Base-by-base conservation (phyloP, 1,140 invertebrate genomes). In the Dendroctonus valens region DNA sequence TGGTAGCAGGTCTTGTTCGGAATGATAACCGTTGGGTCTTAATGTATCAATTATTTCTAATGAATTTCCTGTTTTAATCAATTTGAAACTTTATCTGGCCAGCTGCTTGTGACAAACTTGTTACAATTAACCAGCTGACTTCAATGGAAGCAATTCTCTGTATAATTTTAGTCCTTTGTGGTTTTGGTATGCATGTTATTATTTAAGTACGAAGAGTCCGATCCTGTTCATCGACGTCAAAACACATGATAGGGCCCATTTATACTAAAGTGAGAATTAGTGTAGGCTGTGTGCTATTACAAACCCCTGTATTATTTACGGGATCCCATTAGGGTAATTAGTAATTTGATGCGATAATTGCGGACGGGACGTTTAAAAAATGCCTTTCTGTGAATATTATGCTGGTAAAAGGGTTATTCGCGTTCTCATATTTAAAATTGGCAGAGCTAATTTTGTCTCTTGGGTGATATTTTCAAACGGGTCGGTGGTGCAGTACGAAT, bases 311-410 rank as follows among this genome's bases (percentile, higher is more conserved):
- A 69, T 69, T 69, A 69, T 69, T 69, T 69, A 69, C 67, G 48
- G 51, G 37, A 69, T 64, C 62, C 67, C 67, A 69, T 69, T 69
- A 69, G 54, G 59, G 60, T 69, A 69, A 69, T 69, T 69, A 69
- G 67, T 69, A 69, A 69, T 51, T 65, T 42, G 57, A 65, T 65
- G 51, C 58, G 49, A 68, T 68, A 68, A 68, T 68, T 68, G 60
- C 66, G 53, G 59, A 58, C 59, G 49, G 40, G 59, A 68, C 66
- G 42, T 62, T 68, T 68, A 53, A 68, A 62, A 68, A 68, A 67
- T 42, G 15, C 40, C 54, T 59, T 14, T 48, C 58, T 49, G 14
- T 59, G 15, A 39, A 55, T 46, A 51, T 51, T 8, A 8, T 7
- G 14, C 11, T 39, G 58, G 8, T 59, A 39, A 59, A 59, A 59